Conservation (phyloP, 2,113 vertebrate genomes). For the Sander vitreus region DNA sequence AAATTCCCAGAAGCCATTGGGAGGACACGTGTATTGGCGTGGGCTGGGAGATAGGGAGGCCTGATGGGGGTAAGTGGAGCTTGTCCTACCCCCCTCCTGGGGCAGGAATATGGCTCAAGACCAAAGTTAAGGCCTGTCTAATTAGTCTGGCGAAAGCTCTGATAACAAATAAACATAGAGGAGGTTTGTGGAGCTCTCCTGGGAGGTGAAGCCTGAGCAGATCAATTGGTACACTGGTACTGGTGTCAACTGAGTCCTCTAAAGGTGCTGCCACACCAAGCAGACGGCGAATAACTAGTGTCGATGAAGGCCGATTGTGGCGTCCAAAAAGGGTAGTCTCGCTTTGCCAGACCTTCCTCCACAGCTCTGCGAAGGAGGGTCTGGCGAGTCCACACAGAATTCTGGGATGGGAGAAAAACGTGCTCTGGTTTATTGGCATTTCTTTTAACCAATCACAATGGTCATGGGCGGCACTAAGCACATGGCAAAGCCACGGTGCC, state of each 20-base stretch:
- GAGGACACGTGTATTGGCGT: slow-evolving; percentile 64
- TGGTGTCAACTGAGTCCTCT: slow-evolving; percentile 39
- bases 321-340: too few relatives aligned
- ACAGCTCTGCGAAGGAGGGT: too few relatives aligned
- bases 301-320: too few relatives aligned
- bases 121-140: slow-evolving; percentile 72
- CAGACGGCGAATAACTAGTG: too few relatives aligned
- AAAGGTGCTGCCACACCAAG: neutral
- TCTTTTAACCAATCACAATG: too few relatives aligned
- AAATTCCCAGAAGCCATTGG: slow-evolving; percentile 63
- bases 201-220: slow-evolving; percentile 49
- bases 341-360: too few relatives aligned
- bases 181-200: slow-evolving; percentile 63
- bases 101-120: slow-evolving; percentile 53
- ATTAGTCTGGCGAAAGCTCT: slow-evolving; percentile 75
- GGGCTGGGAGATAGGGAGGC: slow-evolving; percentile 58
- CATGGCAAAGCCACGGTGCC: too few relatives aligned
- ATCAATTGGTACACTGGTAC: slow-evolving; percentile 55
- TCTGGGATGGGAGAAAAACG: too few relatives aligned
- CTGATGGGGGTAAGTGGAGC: slow-evolving; percentile 49
- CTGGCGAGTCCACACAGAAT: too few relatives aligned
- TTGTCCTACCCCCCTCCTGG: slow-evolving; percentile 37
- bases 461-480: too few relatives aligned
- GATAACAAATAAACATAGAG: slow-evolving; percentile 81
- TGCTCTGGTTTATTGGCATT: too few relatives aligned